Conservation (phyloP, 2,113 vertebrate genomes). For the Stictonetta naevosa region DNA sequence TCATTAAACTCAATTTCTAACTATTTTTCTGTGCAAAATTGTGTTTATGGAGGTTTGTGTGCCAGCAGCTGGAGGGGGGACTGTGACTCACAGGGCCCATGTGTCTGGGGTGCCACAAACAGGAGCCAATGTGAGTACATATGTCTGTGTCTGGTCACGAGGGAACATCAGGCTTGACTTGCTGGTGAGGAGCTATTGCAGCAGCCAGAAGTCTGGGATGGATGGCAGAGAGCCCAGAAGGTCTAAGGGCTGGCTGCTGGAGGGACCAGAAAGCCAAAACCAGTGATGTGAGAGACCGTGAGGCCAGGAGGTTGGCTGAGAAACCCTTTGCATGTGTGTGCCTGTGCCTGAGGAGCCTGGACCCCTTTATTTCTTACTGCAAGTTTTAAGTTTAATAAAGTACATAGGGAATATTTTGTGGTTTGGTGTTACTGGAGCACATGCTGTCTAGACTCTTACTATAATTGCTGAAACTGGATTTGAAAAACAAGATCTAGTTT, state of each 20-base stretch:
- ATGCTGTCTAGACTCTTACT: background rate
- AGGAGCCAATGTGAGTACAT: background rate
- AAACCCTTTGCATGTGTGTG: background rate
- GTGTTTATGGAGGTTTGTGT: background rate
- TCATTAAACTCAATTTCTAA: background rate
- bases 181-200: background rate
- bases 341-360: background rate
- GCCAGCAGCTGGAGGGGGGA: background rate
- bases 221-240: background rate
- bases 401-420: background rate
- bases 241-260: background rate
- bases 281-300: fast-evolving
- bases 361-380: background rate
- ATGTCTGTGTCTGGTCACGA: background rate
- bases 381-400: slow-evolving; percentile 18
- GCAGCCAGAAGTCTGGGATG: background rate
- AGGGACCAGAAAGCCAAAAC: background rate
- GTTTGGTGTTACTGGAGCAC: background rate
- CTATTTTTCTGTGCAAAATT: background rate
- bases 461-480: background rate
- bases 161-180: background rate
- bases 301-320: fast-evolving
- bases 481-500: background rate
- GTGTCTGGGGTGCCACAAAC: background rate
- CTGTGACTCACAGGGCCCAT: too few relatives aligned